Base-by-base conservation (phyloP, 2,888 invertebrate genomes). In the Netelia inedita region DNA sequence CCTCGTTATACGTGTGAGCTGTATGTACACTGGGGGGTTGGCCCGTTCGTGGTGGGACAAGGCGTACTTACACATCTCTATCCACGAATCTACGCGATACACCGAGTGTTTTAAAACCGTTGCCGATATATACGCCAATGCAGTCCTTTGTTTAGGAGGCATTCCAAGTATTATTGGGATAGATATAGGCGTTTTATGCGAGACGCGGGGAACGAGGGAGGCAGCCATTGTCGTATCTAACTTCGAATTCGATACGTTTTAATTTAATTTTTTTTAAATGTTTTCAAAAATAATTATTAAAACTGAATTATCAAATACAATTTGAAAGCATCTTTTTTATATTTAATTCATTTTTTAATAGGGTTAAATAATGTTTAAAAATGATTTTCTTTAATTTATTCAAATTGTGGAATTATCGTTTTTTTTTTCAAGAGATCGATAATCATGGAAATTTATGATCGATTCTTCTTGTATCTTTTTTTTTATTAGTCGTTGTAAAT, bases 61-160 rank as follows among this genome's bases (percentile, higher is more conserved):
- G 69, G 11, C 50, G 21, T 68, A 68, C 69, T n/a, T 50, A 68
- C 35, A 65, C 72, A 68, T 59, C 66, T 74, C 50, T 41, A 79
- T 68, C 71, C 35, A 66, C 68, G 74, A 82, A 78, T 82, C 73
- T 76, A 76, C 16, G 23, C 72, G 65, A 78, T 69, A 72, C 19
- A 59, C 23, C 79, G 41, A 71, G 57, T 66, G 14, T 66, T 65
- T 65, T 11, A 53, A 71, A 72, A 61, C 23, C 53, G 14, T 75
- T 63, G 61, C 61, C 41, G 41, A 72, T 71, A 53, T 73, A 46
- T 55, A 55, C 78, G 68, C 73, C 89, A 87, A 89, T 88, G 85
- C 72, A 86, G 73, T 86, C 86, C 91, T 90, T 91, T 91, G 89
- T 91, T 90, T 90, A 90, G 88, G 75, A 79, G 73, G 73, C 87